Conservation (phyloP, 2,888 invertebrate species). For the Eurytoma californica region DNA sequence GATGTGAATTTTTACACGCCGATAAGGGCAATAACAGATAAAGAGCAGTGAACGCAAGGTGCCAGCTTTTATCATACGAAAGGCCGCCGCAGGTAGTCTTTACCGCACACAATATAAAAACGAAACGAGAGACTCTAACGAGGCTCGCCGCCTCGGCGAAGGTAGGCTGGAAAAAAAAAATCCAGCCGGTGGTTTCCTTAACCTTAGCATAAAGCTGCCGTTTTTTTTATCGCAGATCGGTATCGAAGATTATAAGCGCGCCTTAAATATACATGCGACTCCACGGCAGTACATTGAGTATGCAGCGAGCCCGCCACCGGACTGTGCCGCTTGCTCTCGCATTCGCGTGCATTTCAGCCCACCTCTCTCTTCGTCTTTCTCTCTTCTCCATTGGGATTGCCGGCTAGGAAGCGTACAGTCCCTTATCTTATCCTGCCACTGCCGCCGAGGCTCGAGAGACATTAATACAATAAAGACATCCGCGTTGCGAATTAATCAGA, state of each 20-base stretch:
- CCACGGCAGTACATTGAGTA: conserved; percentile 44
- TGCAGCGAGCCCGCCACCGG: conserved; percentile 9
- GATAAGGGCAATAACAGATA: conserved; percentile 4
- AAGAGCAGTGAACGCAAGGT: background rate
- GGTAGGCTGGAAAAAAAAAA: conserved; percentile 6
- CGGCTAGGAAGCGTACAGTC: conserved; percentile 33
- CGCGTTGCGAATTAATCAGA: conserved; percentile 72
- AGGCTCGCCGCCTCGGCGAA: background rate
- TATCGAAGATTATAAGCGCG: conserved; percentile 67
- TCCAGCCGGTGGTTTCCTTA: conserved; percentile 40
- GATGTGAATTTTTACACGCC: background rate
- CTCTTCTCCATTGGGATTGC: background rate
- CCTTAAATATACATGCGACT: conserved; percentile 68
- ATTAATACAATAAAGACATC: conserved; percentile 74
- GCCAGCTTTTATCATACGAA: conserved; percentile 14
- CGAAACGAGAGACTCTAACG: conserved; percentile 16
- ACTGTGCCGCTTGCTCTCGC: background rate
- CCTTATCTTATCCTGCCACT: conserved; percentile 45
- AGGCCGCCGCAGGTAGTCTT: background rate
- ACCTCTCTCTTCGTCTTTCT: background rate
- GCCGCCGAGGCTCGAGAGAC: conserved; percentile 56
- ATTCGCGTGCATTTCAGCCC: conserved; percentile 5
- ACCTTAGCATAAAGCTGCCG: conserved; percentile 54
- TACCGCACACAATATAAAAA: conserved; percentile 18
- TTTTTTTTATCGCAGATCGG: conserved; percentile 64